Conservation (phyloP, 2,888 invertebrate genomes). For the Polydrusus tereticollis region DNA sequence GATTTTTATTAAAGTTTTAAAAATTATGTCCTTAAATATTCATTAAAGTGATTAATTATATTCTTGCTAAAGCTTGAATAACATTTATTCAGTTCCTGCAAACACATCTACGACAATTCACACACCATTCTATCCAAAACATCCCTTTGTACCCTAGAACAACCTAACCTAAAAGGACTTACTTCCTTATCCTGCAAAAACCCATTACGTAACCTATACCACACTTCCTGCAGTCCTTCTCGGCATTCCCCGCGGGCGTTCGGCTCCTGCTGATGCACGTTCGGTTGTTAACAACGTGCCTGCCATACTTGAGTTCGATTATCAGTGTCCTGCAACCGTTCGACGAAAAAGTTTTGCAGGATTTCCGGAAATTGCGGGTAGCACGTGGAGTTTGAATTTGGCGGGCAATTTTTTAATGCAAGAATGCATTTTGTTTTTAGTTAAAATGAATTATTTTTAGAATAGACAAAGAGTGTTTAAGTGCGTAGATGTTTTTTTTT, state of each 20-base stretch:
- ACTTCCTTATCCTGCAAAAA: conserved; percentile 28
- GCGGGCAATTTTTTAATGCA: conserved; percentile 14
- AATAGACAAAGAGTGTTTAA: neutral
- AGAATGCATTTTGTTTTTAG: neutral
- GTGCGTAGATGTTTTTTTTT: too few relatives aligned
- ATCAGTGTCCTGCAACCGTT: conserved; percentile 45
- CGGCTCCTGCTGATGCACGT: conserved; percentile 44
- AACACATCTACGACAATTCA: too few relatives aligned
- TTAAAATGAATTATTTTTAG: neutral
- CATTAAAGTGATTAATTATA: too few relatives aligned
- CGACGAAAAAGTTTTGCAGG: conserved; percentile 39
- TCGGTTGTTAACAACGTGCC: conserved; percentile 39
- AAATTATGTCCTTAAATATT: too few relatives aligned
- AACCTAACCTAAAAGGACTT: conserved; percentile 14
- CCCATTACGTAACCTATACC: conserved; percentile 43
- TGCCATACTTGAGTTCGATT: conserved; percentile 35
- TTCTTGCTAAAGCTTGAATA: too few relatives aligned
- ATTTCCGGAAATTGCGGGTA: conserved; percentile 23
- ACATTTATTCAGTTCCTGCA: too few relatives aligned
- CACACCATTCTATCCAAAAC: neutral
- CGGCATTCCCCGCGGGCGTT: conserved; percentile 34
- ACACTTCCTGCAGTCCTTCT: conserved; percentile 45
- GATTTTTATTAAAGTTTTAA: too few relatives aligned
- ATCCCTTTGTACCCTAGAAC: neutral
- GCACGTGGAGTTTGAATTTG: conserved; percentile 37